Percentiles rank a stretch among this genome's conserved stretches.
These are phyloP conservation scores for Patiria miniata DNA, from an alignment of 35 echinoderm and acorn worm genomes.

Conservation along the genomic window DNA sequence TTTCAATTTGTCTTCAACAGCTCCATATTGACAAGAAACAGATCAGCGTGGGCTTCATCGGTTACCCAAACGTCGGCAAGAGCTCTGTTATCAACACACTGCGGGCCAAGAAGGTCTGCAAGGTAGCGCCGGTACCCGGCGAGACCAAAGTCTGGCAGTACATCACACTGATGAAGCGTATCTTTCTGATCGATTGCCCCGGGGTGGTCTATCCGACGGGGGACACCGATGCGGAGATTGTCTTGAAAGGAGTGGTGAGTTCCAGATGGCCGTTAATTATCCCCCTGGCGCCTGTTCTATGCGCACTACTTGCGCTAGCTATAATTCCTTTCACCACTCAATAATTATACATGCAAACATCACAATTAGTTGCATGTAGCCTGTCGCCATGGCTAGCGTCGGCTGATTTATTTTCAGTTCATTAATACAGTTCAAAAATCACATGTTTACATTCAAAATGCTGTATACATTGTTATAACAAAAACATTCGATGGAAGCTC, in stretches of 20 bases:
- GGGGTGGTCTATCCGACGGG: constrained; percentile 87
- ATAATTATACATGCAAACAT: too few species aligned
- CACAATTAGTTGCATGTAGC: too few species aligned
- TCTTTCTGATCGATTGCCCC: constrained; percentile 96
- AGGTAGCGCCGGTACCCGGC: constrained; percentile 89
- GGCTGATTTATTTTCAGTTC: too few species aligned
- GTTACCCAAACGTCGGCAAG: constrained; percentile 97
- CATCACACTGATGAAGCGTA: constrained; percentile 95
- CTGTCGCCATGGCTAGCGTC: too few species aligned
- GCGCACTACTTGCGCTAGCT: too few species aligned
- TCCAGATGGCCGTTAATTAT: neutral
- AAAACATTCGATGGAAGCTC: too few species aligned
- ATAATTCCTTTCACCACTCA: too few species aligned
- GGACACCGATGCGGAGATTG: constrained; percentile 80
- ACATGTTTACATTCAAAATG: neutral
- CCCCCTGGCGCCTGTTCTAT: too few species aligned
- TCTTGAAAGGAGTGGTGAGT: constrained; percentile 98
- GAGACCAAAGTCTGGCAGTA: constrained; percentile 99
- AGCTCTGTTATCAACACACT: constrained; percentile 97
- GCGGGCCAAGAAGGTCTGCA: constrained; percentile 90
- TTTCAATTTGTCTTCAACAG: constrained; percentile 9
- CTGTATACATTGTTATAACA: too few species aligned
- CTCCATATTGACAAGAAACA: constrained; percentile 95
- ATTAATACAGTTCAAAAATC: too few species aligned
- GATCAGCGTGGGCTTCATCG: constrained; percentile 96